These are phyloP conservation scores for Geopemphigus sp. DNA, from an alignment of 1,140 invertebrate species.

Conservation along the genomic window DNA sequence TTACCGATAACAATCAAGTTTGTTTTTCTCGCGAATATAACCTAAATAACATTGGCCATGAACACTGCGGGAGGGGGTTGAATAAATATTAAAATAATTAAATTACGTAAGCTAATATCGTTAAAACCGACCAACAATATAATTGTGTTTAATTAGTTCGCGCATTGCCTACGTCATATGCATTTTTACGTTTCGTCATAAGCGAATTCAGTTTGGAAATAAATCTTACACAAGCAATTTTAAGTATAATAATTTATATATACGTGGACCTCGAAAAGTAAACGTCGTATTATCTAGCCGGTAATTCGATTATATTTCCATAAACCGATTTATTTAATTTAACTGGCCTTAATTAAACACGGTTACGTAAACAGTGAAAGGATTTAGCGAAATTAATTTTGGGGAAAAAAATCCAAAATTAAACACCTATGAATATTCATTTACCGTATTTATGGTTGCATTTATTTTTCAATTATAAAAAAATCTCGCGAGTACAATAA, in stretches of 20 bases:
- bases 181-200: background rate
- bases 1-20: conserved; percentile 26
- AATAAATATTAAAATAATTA: conserved; percentile 35
- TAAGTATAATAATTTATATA: background rate
- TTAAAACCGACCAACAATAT: conserved; percentile 10
- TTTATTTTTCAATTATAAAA: background rate
- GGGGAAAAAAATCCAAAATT: background rate
- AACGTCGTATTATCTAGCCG: no score
- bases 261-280: no score
- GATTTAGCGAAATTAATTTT: background rate
- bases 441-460: background rate
- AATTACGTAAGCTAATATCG: conserved; percentile 9
- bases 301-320: background rate
- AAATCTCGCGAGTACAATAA: no score
- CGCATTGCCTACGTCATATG: background rate
- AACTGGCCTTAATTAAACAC: background rate
- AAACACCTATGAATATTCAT: background rate
- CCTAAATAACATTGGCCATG: background rate
- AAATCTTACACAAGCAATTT: background rate
- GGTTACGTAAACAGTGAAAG: background rate
- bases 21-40: background rate
- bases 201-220: background rate
- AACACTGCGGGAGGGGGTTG: background rate
- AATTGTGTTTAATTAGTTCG: conserved; percentile 12
- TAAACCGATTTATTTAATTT: background rate